Percentiles rank a stretch among this genome's conserved stretches.
phyloP scores from a whole-genome alignment of 2,797 vertebrate species.

The Babyrousa celebensis region DNA sequence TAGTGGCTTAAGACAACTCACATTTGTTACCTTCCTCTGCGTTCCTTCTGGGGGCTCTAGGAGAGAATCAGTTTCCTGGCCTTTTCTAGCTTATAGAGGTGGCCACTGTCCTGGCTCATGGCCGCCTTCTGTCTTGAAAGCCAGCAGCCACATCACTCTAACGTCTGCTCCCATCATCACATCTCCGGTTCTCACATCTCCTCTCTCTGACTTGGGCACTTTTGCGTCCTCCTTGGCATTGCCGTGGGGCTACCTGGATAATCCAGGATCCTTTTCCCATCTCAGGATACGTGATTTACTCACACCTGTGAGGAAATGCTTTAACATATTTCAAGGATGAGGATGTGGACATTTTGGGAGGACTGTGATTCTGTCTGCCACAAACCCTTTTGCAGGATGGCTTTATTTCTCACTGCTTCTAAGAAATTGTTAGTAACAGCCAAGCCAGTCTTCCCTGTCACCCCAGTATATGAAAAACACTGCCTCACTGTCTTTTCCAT shows the following conservation, averaged over 20 bases:
- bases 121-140: neutral
- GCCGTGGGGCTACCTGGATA: neutral
- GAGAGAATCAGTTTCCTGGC: neutral
- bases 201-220: neutral
- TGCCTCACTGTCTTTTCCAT: neutral
- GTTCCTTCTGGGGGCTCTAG: neutral
- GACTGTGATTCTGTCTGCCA: neutral
- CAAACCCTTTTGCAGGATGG: neutral
- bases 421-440: neutral
- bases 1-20: neutral
- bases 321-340: neutral
- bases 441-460: neutral
- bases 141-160: neutral
- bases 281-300: neutral
- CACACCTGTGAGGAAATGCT: neutral
- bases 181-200: neutral
- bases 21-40: neutral
- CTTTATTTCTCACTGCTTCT: slow-evolving; percentile 3
- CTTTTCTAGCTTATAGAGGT: neutral
- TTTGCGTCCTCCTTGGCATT: neutral
- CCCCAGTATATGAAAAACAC: rapidly evolving
- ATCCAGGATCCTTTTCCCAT: neutral
- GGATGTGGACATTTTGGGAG: neutral
- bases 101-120: neutral
- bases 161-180: neutral